Conservation (phyloP, 2,797 vertebrate species). For the Steatocranus sp. region DNA sequence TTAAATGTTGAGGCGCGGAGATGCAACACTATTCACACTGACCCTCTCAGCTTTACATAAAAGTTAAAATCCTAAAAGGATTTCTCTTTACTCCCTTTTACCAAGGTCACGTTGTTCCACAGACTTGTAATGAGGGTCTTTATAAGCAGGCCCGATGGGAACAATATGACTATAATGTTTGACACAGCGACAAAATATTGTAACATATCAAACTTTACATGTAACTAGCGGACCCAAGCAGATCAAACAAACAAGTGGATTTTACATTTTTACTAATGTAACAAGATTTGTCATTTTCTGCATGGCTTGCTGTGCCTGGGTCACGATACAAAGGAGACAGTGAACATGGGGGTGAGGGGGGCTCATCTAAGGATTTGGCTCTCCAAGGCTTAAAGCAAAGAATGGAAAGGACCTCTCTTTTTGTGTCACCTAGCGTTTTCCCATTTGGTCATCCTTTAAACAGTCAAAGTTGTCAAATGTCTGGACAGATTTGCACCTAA, state of each 20-base stretch:
- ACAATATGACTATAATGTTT: slow-evolving; percentile 53
- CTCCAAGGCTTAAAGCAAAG: slow-evolving; percentile 78
- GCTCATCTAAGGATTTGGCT: slow-evolving; percentile 52
- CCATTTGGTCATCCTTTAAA: slow-evolving; percentile 84
- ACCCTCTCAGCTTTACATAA: slow-evolving; percentile 42
- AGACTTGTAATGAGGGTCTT: slow-evolving; percentile 41
- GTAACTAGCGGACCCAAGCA: slow-evolving; percentile 46
- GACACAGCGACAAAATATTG: slow-evolving; percentile 48
- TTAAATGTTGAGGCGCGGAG: slow-evolving; percentile 38
- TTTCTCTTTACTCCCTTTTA: slow-evolving; percentile 42
- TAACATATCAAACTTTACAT: slow-evolving; percentile 33
- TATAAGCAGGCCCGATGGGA: slow-evolving; percentile 45
- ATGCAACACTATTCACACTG: slow-evolving; percentile 50
- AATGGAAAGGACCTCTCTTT: slow-evolving; percentile 71
- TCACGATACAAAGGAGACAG: slow-evolving; percentile 65
- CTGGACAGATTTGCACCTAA: slow-evolving; percentile 77
- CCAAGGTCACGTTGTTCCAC: slow-evolving; percentile 48
- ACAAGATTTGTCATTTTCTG: slow-evolving; percentile 56
- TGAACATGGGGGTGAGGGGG: slow-evolving; percentile 18
- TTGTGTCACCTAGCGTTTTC: slow-evolving; percentile 72
- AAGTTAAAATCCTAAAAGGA: slow-evolving; percentile 52
- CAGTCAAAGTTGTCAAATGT: slow-evolving; percentile 58
- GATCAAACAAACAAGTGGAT: slow-evolving; percentile 46
- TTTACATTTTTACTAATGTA: slow-evolving; percentile 47
- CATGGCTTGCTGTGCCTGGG: slow-evolving; percentile 51